Conservation (phyloP, 2,888 invertebrate genomes). For the Athalia cordata region DNA sequence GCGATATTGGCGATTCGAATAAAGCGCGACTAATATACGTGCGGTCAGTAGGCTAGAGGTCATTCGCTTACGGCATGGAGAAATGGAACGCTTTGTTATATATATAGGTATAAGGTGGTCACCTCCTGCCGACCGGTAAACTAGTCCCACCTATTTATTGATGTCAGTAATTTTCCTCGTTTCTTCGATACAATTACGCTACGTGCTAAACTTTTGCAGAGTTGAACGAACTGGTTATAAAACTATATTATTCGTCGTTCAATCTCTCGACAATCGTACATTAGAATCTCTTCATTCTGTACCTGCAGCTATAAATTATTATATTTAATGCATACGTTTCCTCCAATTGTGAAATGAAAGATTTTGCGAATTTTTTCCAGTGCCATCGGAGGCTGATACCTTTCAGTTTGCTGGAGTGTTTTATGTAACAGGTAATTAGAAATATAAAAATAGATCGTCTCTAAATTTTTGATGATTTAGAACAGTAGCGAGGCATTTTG, state of each 20-base stretch:
- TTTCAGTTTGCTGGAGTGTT: constrained; percentile 22
- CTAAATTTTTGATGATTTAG: too few relatives aligned
- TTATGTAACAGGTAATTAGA: not conserved
- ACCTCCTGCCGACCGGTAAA: constrained; percentile 34
- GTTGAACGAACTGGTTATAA: constrained; percentile 26
- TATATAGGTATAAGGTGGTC: not conserved
- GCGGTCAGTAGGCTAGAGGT: constrained; percentile 19
- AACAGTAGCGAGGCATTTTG: too few relatives aligned
- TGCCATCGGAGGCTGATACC: not conserved
- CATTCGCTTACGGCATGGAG: constrained; percentile 32
- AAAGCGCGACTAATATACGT: constrained; percentile 2
- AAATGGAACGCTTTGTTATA: constrained; percentile 38
- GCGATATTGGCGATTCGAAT: constrained; percentile 21
- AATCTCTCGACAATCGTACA: constrained; percentile 12
- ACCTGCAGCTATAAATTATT: not conserved
- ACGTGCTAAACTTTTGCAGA: constrained; percentile 20
- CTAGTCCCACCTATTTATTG: constrained; percentile 40
- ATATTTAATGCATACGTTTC: not conserved
- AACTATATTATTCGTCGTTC: not conserved
- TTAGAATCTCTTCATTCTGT: too few relatives aligned
- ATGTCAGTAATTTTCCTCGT: constrained; percentile 38
- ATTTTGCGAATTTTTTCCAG: constrained; percentile 1
- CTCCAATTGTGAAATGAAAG: not conserved
- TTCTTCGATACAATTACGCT: constrained; percentile 29
- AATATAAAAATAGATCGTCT: not conserved